Evolutionary conservation across 2,888 invertebrate species (phyloP).

Genomic region (Apamea anceps): DNA sequence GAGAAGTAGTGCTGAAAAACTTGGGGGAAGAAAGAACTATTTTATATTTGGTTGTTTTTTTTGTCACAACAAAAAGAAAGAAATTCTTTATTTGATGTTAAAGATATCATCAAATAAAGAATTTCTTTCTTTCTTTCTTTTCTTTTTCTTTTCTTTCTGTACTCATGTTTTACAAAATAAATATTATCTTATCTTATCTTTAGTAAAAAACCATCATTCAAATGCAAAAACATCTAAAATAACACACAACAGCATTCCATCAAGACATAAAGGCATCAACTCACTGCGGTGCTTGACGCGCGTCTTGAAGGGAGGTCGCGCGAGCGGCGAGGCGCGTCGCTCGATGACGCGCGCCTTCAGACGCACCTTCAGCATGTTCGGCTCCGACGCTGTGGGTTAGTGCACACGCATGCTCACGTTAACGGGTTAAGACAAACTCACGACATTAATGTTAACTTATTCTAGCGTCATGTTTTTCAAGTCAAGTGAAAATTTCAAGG

Average conservation of each 20-base stretch:
- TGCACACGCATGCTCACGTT: constrained; percentile 79
- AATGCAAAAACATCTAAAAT: constrained; percentile 28
- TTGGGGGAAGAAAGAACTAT: neutral
- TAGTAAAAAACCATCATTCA: constrained; percentile 15
- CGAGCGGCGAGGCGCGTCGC: constrained; percentile 97
- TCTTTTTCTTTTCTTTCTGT: too few species aligned
- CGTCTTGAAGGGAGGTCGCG: constrained; percentile 93
- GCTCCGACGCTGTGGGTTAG: constrained; percentile 96
- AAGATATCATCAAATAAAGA: neutral
- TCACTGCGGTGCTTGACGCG: constrained; percentile 92
- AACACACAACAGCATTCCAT: constrained; percentile 18
- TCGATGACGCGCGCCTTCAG: constrained; percentile 98
- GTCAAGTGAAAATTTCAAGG: neutral
- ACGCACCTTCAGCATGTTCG: constrained; percentile 98
- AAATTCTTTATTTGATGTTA: too few species aligned
- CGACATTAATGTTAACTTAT: constrained; percentile 24
- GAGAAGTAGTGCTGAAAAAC: neutral
- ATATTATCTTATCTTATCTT: too few species aligned
- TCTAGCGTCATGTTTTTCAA: neutral
- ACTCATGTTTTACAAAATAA: too few species aligned
- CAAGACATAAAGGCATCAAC: constrained; percentile 65
- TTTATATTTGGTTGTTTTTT: neutral
- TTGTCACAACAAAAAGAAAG: too few species aligned
- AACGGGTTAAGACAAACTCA: constrained; percentile 40
- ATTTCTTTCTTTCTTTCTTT: too few species aligned